Percentiles rank a stretch among this genome's conserved stretches.
These are phyloP conservation scores for Rutilus rutilus DNA, from an alignment of 2,113 vertebrate genomes.

Conservation along the genomic window DNA sequence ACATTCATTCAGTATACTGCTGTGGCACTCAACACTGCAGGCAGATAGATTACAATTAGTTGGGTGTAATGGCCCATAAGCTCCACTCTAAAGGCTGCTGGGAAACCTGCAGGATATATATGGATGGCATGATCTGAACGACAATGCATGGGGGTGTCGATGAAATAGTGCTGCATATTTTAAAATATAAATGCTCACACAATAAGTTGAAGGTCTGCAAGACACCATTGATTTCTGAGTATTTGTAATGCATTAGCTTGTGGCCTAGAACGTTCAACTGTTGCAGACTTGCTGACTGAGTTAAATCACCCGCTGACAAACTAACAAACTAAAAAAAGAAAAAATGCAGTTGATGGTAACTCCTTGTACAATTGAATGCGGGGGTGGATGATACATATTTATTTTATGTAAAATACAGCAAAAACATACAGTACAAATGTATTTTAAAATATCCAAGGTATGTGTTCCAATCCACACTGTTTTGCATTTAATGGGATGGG, in stretches of 20 bases:
- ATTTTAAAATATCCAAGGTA: neutral
- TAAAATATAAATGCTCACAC: constrained; percentile 36
- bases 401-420: neutral
- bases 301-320: neutral
- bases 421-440: neutral
- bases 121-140: constrained; percentile 51
- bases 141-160: constrained; percentile 39
- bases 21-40: constrained; percentile 56
- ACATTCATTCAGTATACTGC: constrained; percentile 51
- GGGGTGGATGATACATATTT: neutral
- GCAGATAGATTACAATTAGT: constrained; percentile 66
- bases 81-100: constrained; percentile 55
- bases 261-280: constrained; percentile 7
- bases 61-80: constrained; percentile 65
- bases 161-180: constrained; percentile 38
- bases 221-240: neutral
- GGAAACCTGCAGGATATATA: constrained; percentile 53
- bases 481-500: neutral
- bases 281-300: constrained; percentile 6
- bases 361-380: neutral
- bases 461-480: neutral
- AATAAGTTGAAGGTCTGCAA: constrained; percentile 37
- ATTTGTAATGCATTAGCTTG: constrained; percentile 28
- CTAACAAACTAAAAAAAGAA: neutral
- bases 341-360: neutral